Conservation (phyloP, 2,888 invertebrate genomes). For the Meta bourneti region DNA sequence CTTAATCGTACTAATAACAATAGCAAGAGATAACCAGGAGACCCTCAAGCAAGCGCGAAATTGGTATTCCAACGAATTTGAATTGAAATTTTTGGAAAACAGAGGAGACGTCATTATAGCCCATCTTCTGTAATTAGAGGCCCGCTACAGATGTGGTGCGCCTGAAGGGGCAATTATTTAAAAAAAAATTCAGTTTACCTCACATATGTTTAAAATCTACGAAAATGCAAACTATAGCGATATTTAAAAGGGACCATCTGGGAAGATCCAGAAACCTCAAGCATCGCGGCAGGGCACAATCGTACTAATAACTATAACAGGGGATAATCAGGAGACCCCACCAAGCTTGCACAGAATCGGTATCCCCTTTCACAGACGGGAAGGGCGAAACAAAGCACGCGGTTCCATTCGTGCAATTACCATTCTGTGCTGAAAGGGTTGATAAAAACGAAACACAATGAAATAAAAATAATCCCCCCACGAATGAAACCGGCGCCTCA, state of each 20-base stretch:
- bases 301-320: background rate
- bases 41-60: too few relatives aligned
- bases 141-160: too few relatives aligned
- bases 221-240: too few relatives aligned
- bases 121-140: too few relatives aligned
- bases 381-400: constrained; percentile 57
- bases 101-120: too few relatives aligned
- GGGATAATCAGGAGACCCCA: constrained; percentile 26
- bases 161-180: too few relatives aligned
- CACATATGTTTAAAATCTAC: too few relatives aligned
- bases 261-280: background rate
- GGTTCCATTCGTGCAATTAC: constrained; percentile 63
- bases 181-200: too few relatives aligned
- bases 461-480: constrained; percentile 63
- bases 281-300: background rate
- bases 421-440: constrained; percentile 73
- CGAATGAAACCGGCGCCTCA: constrained; percentile 71
- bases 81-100: too few relatives aligned
- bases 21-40: too few relatives aligned
- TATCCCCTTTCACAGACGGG: constrained; percentile 20
- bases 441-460: constrained; percentile 48
- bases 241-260: background rate
- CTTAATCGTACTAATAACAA: too few relatives aligned
- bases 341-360: constrained; percentile 6
- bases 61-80: too few relatives aligned